These are phyloP conservation scores for Ictalurus furcatus DNA, from an alignment of 2,113 vertebrate genomes.

Conservation along the genomic window DNA sequence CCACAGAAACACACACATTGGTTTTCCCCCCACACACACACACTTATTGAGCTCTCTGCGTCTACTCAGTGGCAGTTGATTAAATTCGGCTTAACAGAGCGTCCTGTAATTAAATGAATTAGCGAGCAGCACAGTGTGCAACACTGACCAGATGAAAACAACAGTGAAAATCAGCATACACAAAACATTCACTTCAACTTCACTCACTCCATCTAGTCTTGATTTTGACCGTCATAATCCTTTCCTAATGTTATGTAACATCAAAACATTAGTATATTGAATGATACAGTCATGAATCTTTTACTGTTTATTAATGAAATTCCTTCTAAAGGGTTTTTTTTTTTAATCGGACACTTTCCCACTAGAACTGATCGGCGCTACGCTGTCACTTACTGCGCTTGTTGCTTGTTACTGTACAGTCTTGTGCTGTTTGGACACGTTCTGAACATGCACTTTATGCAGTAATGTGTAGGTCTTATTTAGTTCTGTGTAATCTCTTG, in stretches of 20 bases:
- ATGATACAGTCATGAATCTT: background rate
- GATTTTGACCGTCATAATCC: background rate
- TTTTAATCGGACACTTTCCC: background rate
- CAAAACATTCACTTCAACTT: background rate
- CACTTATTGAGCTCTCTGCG: background rate
- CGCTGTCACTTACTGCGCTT: too few relatives aligned
- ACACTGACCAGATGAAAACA: slow-evolving; percentile 42
- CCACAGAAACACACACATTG: background rate
- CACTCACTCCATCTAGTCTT: background rate
- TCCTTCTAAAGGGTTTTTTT: background rate
- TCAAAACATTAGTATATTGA: background rate
- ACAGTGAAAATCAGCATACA: background rate
- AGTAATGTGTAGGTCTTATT: too few relatives aligned
- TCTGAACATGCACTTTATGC: too few relatives aligned
- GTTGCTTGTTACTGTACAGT: too few relatives aligned
- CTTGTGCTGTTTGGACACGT: too few relatives aligned
- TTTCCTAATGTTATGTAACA: background rate
- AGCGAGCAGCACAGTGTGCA: slow-evolving; percentile 26
- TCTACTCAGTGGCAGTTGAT: slow-evolving; percentile 40
- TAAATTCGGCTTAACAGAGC: slow-evolving; percentile 49
- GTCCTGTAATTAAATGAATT: slow-evolving; percentile 49
- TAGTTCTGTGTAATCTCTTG: too few relatives aligned
- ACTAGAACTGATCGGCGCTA: too few relatives aligned
- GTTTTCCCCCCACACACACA: background rate
- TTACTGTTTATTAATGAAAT: background rate